A percentile compares a stretch with the other conserved stretches of the same genome.
Conservation (phyloP, 2,888 invertebrate species). For the Rhagonycha lutea region DNA sequence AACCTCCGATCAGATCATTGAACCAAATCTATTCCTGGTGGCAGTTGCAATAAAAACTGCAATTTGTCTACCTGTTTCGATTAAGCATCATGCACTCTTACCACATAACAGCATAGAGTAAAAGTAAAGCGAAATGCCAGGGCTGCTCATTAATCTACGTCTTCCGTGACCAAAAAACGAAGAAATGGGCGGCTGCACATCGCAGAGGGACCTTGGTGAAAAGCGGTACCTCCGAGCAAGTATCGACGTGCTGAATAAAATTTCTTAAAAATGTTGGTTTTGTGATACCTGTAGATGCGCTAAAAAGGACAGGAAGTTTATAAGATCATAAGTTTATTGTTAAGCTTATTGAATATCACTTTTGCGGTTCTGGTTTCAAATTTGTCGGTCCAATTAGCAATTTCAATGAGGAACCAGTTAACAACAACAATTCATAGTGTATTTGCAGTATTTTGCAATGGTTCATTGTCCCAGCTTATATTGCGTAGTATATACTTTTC, state of each 20-base stretch:
- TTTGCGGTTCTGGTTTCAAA: constrained; percentile 3
- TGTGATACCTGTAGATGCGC: background rate
- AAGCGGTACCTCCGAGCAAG: no score
- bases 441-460: constrained; percentile 28
- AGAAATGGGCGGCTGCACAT: background rate
- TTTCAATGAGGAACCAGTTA: constrained; percentile 27
- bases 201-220: background rate
- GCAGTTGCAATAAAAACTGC: background rate
- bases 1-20: background rate
- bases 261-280: background rate
- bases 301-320: background rate
- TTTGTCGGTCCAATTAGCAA: constrained; percentile 21
- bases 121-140: background rate
- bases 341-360: background rate
- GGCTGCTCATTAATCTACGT: background rate
- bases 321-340: background rate
- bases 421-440: constrained; percentile 19
- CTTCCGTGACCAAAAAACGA: background rate
- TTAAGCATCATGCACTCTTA: background rate
- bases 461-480: constrained; percentile 28
- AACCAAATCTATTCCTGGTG: background rate
- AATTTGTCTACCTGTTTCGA: background rate
- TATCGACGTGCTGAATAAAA: background rate
- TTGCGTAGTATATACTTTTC: constrained; percentile 29
- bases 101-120: background rate